These are phyloP conservation scores for Gastracanthus pulcherrimus DNA, from an alignment of 2,888 invertebrate genomes.

Conservation along the genomic window DNA sequence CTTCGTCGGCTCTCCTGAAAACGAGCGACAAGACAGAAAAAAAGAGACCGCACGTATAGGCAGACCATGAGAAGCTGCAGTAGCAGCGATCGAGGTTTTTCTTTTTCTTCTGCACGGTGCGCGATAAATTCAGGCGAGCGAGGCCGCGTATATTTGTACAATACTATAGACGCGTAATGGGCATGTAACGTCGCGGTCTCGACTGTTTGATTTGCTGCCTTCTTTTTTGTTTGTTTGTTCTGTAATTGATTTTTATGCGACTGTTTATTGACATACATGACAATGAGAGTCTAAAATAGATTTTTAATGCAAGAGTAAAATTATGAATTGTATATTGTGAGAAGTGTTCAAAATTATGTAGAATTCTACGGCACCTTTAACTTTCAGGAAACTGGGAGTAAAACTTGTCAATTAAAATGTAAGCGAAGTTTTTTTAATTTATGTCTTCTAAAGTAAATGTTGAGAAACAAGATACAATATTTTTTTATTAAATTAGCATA, in stretches of 20 bases:
- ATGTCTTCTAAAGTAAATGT: no score
- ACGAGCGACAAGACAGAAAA: conserved; percentile 58
- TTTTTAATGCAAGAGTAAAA: not conserved
- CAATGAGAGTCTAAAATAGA: not conserved
- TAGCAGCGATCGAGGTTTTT: conserved; percentile 62
- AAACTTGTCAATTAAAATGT: no score
- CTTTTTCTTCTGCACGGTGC: conserved; percentile 23
- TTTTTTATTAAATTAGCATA: no score
- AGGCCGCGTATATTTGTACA: conserved; percentile 66
- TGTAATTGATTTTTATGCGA: conserved; percentile 26
- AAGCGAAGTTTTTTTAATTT: no score
- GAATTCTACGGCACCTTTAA: no score
- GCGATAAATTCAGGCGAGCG: conserved; percentile 71
- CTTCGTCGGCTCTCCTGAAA: conserved; percentile 60
- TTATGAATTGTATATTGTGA: not conserved
- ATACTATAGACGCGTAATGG: conserved; percentile 55
- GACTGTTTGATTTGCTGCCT: conserved; percentile 10
- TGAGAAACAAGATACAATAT: no score
- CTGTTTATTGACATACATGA: not conserved
- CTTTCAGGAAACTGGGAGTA: no score
- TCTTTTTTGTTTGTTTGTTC: not conserved
- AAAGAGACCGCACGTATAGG: conserved; percentile 48
- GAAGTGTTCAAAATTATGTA: no score
- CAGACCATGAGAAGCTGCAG: conserved; percentile 51
- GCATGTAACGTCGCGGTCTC: not conserved